Conservation (phyloP, 2,888 invertebrate species). For the Synanthedon tipuliformis region DNA sequence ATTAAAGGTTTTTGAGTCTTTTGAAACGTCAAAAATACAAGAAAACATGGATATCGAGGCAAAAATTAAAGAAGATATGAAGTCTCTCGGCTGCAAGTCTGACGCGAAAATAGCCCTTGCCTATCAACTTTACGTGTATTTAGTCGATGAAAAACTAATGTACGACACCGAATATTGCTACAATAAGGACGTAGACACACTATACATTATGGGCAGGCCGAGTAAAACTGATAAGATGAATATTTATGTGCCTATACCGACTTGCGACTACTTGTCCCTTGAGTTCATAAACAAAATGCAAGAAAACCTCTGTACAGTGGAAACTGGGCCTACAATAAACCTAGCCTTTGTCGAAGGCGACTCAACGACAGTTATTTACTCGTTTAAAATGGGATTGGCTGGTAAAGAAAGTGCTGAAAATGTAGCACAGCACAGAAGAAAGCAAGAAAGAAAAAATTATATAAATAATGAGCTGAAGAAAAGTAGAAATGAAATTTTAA, state of each 20-base stretch:
- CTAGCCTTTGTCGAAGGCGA: conserved; percentile 58
- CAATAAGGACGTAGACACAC: conserved; percentile 49
- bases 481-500: conserved; percentile 35
- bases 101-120: conserved; percentile 48
- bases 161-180: conserved; percentile 61
- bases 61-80: conserved; percentile 57
- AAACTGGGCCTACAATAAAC: conserved; percentile 49
- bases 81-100: conserved; percentile 48
- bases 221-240: conserved; percentile 46
- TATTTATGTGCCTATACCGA: conserved; percentile 54
- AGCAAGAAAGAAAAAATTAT: conserved; percentile 39
- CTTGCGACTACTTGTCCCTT: conserved; percentile 37
- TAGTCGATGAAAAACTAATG: conserved; percentile 59
- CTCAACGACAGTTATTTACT: conserved; percentile 54
- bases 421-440: conserved; percentile 23
- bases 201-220: conserved; percentile 54
- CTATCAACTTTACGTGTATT: conserved; percentile 49
- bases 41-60: conserved; percentile 45
- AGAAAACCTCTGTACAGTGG: conserved; percentile 55
- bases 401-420: conserved; percentile 32
- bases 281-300: conserved; percentile 45
- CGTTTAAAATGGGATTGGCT: conserved; percentile 49
- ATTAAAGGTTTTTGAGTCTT: neutral
- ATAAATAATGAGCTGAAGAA: conserved; percentile 52
- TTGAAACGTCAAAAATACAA: neutral